A percentile compares a stretch with the other conserved stretches of the same genome.
These are phyloP conservation scores for Brachyistius frenatus DNA, from an alignment of 2,113 vertebrate genomes.

Conservation along the genomic window DNA sequence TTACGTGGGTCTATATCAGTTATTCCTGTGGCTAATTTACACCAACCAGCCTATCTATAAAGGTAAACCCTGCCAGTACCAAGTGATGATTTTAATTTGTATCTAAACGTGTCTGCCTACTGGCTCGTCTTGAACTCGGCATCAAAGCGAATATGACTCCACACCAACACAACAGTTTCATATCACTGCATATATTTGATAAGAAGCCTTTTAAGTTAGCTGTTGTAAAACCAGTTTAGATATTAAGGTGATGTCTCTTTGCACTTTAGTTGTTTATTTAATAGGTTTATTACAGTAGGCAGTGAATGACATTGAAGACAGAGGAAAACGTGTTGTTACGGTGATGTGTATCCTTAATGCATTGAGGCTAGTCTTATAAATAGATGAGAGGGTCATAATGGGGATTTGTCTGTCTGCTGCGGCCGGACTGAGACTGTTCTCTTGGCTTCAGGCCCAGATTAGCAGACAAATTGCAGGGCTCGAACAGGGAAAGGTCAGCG, in stretches of 20 bases:
- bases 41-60: too few relatives aligned
- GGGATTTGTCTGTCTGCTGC: constrained; percentile 46
- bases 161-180: not conserved
- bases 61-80: too few relatives aligned
- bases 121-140: too few relatives aligned
- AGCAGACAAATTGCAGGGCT: constrained; percentile 50
- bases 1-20: too few relatives aligned
- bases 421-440: constrained; percentile 15
- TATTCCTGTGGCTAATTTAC: too few relatives aligned
- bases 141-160: too few relatives aligned
- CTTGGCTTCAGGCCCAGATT: constrained; percentile 59
- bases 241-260: not conserved
- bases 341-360: not conserved
- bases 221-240: not conserved
- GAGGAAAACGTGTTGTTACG: not conserved
- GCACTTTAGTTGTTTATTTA: not conserved
- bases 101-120: too few relatives aligned
- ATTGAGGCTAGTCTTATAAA: constrained; percentile 42
- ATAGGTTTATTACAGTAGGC: not conserved
- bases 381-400: constrained; percentile 37
- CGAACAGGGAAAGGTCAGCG: constrained; percentile 57
- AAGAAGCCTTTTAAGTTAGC: not conserved
- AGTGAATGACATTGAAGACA: not conserved
- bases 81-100: too few relatives aligned
- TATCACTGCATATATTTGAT: not conserved